These are phyloP conservation scores for Gastrophysa polygoni DNA, from an alignment of 2,888 invertebrate species.

Conservation along the genomic window DNA sequence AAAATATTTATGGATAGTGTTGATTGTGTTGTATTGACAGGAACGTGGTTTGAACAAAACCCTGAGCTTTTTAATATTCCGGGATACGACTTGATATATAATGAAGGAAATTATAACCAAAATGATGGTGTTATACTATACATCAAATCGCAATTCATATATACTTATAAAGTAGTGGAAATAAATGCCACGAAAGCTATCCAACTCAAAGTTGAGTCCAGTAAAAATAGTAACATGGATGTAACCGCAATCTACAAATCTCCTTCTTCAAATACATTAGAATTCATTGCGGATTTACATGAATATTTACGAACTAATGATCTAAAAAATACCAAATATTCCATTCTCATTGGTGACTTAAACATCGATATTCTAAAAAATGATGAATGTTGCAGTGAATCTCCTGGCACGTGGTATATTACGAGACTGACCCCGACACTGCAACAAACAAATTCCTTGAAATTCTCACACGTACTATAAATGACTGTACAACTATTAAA, in stretches of 20 bases:
- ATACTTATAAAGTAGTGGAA: neutral
- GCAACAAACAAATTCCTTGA: slow-evolving; percentile 2
- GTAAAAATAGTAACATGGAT: neutral
- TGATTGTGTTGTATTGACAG: neutral
- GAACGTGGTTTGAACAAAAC: neutral
- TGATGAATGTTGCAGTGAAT: neutral
- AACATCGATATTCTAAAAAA: neutral
- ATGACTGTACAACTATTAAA: neutral
- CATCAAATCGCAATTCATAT: neutral
- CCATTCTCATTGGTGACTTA: neutral
- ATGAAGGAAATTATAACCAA: neutral
- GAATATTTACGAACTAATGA: neutral
- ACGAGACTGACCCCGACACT: slow-evolving; percentile 1
- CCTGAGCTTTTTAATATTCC: neutral
- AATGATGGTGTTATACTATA: neutral
- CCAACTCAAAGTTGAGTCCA: neutral
- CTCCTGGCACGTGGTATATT: neutral
- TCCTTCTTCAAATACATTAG: neutral
- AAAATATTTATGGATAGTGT: neutral
- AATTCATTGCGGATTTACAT: slow-evolving; percentile 1
- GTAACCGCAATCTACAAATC: neutral
- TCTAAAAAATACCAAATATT: neutral
- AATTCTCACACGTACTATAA: slow-evolving; percentile 2
- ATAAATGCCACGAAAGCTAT: neutral
- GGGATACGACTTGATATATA: neutral